Conservation (phyloP, 1,140 invertebrate species). For the Trinorchestia longiramus region DNA sequence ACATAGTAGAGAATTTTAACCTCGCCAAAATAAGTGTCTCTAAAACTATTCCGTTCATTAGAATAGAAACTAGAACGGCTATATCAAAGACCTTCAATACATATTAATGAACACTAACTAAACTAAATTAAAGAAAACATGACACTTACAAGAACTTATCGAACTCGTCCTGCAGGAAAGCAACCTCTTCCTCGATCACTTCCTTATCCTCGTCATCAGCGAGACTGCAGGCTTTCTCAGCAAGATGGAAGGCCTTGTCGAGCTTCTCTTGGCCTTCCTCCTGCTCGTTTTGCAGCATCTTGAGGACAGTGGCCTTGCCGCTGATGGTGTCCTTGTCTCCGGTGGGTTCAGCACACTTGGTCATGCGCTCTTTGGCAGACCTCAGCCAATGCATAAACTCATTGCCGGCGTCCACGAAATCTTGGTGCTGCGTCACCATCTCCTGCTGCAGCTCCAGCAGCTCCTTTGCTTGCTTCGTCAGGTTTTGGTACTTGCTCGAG, state of each 20-base stretch:
- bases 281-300: constrained; percentile 83
- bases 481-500: constrained; percentile 88
- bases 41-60: too few species aligned
- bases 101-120: too few species aligned
- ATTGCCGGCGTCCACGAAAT: constrained; percentile 89
- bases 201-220: constrained; percentile 89
- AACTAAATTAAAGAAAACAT: neutral
- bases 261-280: constrained; percentile 84
- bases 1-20: too few species aligned
- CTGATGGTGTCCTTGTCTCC: constrained; percentile 91
- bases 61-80: too few species aligned
- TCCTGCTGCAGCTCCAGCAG: constrained; percentile 91
- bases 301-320: constrained; percentile 86
- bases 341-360: constrained; percentile 92
- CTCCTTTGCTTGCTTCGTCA: constrained; percentile 89
- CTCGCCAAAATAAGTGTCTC: too few species aligned
- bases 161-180: constrained; percentile 82
- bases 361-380: constrained; percentile 87
- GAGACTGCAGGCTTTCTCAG: constrained; percentile 83
- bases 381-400: constrained; percentile 93
- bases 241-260: constrained; percentile 83
- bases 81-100: too few species aligned
- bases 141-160: constrained; percentile 75
- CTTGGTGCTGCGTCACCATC: constrained; percentile 88
- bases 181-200: constrained; percentile 92